phyloP scores from a whole-genome alignment of 2,888 invertebrate genomes.

The Macropis europaea region DNA sequence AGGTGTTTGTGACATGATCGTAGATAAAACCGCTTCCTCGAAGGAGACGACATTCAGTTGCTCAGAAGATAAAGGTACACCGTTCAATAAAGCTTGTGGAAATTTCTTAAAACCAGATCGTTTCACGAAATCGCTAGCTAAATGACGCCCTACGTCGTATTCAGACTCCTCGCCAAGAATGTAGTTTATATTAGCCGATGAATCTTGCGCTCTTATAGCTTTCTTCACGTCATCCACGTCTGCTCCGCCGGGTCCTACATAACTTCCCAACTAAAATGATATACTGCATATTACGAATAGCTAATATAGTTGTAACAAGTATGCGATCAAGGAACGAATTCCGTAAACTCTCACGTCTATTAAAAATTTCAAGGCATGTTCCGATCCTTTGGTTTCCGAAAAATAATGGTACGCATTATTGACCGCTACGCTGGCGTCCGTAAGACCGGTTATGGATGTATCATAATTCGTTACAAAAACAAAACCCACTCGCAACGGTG shows the following conservation, averaged over 20 bases:
- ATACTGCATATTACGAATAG: not conserved
- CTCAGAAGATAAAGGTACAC: constrained; percentile 90
- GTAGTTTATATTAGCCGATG: constrained; percentile 84
- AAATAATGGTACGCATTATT: constrained; percentile 95
- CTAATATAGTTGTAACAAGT: not conserved
- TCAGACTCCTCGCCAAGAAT: constrained; percentile 94
- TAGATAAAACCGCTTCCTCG: constrained; percentile 94
- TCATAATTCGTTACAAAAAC: constrained; percentile 87
- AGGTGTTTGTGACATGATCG: constrained; percentile 93
- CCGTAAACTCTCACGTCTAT: constrained; percentile 85
- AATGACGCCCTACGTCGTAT: constrained; percentile 92
- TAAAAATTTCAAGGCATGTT: constrained; percentile 91
- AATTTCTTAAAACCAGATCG: constrained; percentile 87
- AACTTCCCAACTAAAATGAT: constrained; percentile 64
- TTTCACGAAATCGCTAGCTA: constrained; percentile 89
- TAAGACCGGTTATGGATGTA: constrained; percentile 82
- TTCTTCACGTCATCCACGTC: constrained; percentile 85
- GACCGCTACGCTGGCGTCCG: constrained; percentile 90
- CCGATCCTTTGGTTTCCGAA: constrained; percentile 87
- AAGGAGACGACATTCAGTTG: constrained; percentile 89
- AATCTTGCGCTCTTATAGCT: constrained; percentile 83
- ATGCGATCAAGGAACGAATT: not conserved
- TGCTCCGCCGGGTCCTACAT: constrained; percentile 56
- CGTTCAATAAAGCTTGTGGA: constrained; percentile 94
- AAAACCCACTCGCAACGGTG: constrained; percentile 94